These are phyloP conservation scores for Dasyurus viverrinus DNA, from an alignment of 2,113 vertebrate species.

Conservation along the genomic window DNA sequence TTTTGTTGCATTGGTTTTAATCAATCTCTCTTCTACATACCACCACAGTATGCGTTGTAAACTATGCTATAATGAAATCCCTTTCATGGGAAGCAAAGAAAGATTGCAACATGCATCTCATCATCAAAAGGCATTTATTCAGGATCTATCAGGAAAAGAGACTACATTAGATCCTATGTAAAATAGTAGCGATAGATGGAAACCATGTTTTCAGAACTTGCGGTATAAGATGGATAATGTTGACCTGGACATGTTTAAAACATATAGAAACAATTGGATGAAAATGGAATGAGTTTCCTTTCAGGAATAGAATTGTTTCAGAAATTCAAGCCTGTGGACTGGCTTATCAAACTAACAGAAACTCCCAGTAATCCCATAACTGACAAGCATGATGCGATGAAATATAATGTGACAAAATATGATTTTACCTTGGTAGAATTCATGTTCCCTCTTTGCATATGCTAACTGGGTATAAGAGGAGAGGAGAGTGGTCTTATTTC, in stretches of 20 bases:
- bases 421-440: neutral
- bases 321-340: neutral
- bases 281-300: neutral
- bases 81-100: constrained; percentile 41
- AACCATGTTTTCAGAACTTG: neutral
- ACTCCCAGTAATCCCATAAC: neutral
- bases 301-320: neutral
- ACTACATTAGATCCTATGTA: neutral
- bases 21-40: constrained; percentile 2
- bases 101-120: constrained; percentile 29
- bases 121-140: constrained; percentile 26
- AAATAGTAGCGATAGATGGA: neutral
- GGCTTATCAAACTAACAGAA: neutral
- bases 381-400: neutral
- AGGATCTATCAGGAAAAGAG: neutral
- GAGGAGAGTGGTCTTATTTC: neutral
- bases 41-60: constrained; percentile 53
- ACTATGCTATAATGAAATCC: constrained; percentile 53
- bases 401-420: neutral
- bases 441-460: neutral
- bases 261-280: neutral
- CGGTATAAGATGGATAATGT: neutral
- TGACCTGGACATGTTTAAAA: neutral
- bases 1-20: constrained; percentile 53
- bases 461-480: neutral